phyloP scores from a whole-genome alignment of 2,113 vertebrate species.

The Fukomys damarensis region DNA sequence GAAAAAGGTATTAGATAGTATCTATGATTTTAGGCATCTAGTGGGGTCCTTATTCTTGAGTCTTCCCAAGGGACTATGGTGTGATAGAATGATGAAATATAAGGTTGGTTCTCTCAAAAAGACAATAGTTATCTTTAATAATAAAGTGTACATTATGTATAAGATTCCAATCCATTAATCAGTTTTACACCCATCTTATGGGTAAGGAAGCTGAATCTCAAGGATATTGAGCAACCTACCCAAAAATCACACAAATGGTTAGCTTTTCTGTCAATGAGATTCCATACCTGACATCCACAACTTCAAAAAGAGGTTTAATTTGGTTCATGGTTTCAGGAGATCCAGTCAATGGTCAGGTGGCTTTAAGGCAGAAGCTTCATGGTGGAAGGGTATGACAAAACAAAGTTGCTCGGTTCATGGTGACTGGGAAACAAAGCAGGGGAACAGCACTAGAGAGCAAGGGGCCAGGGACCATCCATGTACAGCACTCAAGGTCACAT shows the following conservation, averaged over 20 bases:
- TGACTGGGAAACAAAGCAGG: not conserved
- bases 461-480: not conserved
- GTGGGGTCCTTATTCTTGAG: not conserved
- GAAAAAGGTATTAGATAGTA: not conserved
- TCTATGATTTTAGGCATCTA: not conserved
- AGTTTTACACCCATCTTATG: not conserved
- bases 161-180: not conserved
- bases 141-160: not conserved
- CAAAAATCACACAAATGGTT: not conserved
- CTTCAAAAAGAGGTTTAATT: not conserved
- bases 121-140: not conserved
- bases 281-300: not conserved
- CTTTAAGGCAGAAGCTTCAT: not conserved
- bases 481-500: not conserved
- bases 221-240: not conserved
- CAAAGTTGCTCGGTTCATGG: not conserved
- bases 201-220: not conserved
- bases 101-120: not conserved
- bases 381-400: not conserved
- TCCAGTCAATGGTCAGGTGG: not conserved
- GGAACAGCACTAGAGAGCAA: not conserved
- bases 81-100: not conserved
- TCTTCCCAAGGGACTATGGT: not conserved
- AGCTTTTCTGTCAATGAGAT: not conserved
- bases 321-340: not conserved